Conservation (phyloP, 30 jellyfish, hydroid and myxozoan species). For the Rhopilema esculentum region DNA sequence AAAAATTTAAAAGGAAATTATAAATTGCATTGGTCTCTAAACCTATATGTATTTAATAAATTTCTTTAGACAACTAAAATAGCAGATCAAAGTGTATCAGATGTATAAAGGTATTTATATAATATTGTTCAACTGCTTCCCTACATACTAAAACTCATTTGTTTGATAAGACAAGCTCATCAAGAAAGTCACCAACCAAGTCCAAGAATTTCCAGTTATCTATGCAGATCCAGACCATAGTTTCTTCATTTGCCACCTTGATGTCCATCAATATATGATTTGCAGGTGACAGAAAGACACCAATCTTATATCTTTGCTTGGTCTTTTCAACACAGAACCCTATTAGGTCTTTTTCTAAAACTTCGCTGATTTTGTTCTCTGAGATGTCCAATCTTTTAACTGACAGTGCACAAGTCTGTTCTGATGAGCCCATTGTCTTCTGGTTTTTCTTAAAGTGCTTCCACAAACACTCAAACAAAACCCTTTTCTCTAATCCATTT, state of each 20-base stretch:
- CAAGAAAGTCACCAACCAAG: conserved; percentile 53
- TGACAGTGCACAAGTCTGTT: conserved; percentile 24
- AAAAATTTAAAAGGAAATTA: too few relatives aligned
- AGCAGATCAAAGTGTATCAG: too few relatives aligned
- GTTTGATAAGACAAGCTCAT: conserved; percentile 6
- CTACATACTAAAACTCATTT: too few relatives aligned
- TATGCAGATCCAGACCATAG: conserved; percentile 56
- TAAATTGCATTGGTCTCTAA: too few relatives aligned
- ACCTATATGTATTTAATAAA: neutral
- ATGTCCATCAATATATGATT: conserved; percentile 36
- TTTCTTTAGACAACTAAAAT: too few relatives aligned
- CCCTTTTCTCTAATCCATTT: neutral
- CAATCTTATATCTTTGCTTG: conserved; percentile 1
- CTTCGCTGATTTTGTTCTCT: neutral
- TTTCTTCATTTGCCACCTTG: conserved; percentile 22
- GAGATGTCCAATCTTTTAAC: conserved; percentile 34
- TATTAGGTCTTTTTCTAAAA: conserved; percentile 16
- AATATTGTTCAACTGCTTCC: too few relatives aligned
- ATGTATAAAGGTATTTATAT: too few relatives aligned
- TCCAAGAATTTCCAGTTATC: conserved; percentile 75
- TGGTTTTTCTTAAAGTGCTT: conserved; percentile 16
- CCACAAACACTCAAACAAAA: conserved; percentile 44
- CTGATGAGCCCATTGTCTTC: conserved; percentile 3
- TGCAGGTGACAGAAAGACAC: conserved; percentile 70
- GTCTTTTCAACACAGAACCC: conserved; percentile 13